These are phyloP conservation scores for Siphlonurus alternatus DNA, from an alignment of 2,888 invertebrate species.

Conservation along the genomic window DNA sequence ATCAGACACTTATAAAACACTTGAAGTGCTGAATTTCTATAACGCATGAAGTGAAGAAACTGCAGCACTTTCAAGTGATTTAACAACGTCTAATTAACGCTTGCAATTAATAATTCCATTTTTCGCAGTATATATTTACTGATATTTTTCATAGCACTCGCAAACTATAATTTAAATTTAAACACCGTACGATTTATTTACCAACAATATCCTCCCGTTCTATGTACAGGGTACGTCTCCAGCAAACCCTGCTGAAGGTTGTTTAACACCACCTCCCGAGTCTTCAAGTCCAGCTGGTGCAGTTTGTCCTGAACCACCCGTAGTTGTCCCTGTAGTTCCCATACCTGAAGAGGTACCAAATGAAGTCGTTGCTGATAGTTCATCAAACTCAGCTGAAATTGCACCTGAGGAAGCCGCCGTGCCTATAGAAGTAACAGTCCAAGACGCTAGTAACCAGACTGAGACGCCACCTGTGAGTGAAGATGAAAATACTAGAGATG, in stretches of 20 bases:
- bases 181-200: no score
- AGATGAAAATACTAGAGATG: conserved; percentile 29
- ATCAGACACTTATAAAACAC: no score
- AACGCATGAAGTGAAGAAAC: neutral
- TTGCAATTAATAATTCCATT: neutral
- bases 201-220: no score
- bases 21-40: neutral
- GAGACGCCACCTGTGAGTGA: conserved; percentile 54
- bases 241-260: conserved; percentile 29
- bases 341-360: neutral
- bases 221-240: conserved; percentile 27
- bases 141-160: no score
- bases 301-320: conserved; percentile 24
- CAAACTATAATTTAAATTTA: no score
- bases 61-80: neutral
- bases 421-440: conserved; percentile 40
- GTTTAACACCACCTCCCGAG: conserved; percentile 45
- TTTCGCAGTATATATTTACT: neutral
- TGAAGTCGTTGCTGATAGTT: neutral
- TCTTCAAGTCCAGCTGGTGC: conserved; percentile 27
- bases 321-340: neutral
- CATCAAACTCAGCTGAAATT: neutral
- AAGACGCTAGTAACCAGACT: conserved; percentile 70
- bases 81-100: neutral
- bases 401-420: neutral